Percentiles rank a stretch among this genome's conserved stretches.
phyloP scores from a whole-genome alignment of 2,888 invertebrate genomes.

The Osmoderma eremita region DNA sequence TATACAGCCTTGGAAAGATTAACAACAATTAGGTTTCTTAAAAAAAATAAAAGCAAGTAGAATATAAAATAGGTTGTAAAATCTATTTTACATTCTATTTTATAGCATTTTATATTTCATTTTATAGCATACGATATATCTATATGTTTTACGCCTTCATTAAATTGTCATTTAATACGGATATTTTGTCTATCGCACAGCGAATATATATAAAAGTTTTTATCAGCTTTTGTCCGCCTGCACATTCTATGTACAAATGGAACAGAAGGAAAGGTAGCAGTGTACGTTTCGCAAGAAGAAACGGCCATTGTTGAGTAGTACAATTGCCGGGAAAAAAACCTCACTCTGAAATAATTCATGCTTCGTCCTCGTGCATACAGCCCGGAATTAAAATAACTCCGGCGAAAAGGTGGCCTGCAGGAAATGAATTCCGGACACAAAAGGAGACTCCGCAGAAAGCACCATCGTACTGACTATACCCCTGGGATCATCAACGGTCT shows the following conservation, averaged over 20 bases:
- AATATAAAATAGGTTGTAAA: no score
- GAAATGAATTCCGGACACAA: conserved; percentile 37
- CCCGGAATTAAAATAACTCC: conserved; percentile 36
- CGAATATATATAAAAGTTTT: no score
- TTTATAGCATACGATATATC: no score
- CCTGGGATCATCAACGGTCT: conserved; percentile 27
- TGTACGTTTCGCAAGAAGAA: conserved; percentile 6
- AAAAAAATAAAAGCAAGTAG: no score
- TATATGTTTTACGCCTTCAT: no score
- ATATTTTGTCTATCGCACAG: no score
- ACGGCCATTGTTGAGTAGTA: conserved; percentile 29
- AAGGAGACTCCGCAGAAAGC: conserved; percentile 26
- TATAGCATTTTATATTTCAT: no score
- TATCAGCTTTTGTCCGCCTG: no score
- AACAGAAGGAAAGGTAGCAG: conserved; percentile 5
- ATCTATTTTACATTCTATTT: no score
- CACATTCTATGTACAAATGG: not conserved
- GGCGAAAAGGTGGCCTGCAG: conserved; percentile 29
- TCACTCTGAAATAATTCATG: conserved; percentile 29
- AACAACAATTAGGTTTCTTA: no score
- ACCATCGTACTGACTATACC: conserved; percentile 28
- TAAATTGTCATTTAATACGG: no score
- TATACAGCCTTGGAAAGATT: no score
- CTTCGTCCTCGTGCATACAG: conserved; percentile 19
- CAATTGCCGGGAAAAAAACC: conserved; percentile 21